A percentile compares a stretch with the other conserved stretches of the same genome.
These are phyloP conservation scores for Seira ritae DNA, from an alignment of 2,888 invertebrate species.

Conservation along the genomic window DNA sequence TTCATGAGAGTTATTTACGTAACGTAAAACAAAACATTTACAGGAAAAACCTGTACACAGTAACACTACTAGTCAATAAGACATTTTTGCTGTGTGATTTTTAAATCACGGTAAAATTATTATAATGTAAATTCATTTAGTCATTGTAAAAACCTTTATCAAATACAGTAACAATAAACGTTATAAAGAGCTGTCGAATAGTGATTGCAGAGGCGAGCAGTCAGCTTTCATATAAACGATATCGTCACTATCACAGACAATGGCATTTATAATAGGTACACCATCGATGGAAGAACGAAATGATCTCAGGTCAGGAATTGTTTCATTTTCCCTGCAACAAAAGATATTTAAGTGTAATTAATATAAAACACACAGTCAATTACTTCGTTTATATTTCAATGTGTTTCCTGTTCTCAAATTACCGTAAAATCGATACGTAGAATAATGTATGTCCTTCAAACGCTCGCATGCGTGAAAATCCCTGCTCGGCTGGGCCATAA, in stretches of 20 bases:
- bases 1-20: too few species aligned
- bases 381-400: too few species aligned
- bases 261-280: slow-evolving; percentile 55
- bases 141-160: too few species aligned
- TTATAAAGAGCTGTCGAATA: too few species aligned
- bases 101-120: too few species aligned
- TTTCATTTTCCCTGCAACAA: slow-evolving; percentile 46
- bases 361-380: neutral
- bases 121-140: too few species aligned
- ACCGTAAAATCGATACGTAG: slow-evolving; percentile 39
- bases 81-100: too few species aligned
- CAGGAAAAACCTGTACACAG: too few species aligned
- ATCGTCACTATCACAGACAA: slow-evolving; percentile 59
- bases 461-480: slow-evolving; percentile 33
- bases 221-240: slow-evolving; percentile 58
- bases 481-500: slow-evolving; percentile 17
- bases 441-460: slow-evolving; percentile 13
- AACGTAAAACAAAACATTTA: too few species aligned
- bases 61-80: too few species aligned
- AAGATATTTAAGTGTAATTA: slow-evolving; percentile 26
- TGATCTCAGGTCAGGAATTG: slow-evolving; percentile 46
- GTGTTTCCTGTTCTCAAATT: too few species aligned
- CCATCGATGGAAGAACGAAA: slow-evolving; percentile 47
- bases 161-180: too few species aligned
- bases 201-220: slow-evolving; percentile 55